Base-by-base conservation (phyloP, 2,113 vertebrate genomes). In the Australoheros scitulus region DNA sequence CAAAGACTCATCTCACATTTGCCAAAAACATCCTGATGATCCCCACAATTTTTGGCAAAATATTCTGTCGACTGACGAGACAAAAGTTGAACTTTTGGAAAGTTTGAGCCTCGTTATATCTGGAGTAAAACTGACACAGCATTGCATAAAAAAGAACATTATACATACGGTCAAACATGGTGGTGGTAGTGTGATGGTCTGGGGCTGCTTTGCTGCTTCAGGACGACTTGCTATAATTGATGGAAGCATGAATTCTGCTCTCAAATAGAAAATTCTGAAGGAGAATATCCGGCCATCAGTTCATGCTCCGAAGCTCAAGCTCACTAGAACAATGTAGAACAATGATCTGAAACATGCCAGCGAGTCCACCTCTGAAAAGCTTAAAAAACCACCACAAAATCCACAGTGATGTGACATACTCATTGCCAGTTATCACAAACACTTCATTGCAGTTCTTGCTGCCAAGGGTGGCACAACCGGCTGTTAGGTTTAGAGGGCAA, bases 81-180 rank as follows among this genome's bases (percentile, higher is more conserved):
- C 34, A 68, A 68, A 68, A 14, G 38, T 68, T 68, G 22, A 68
- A 9, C 38, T 22, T 68, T 68, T 47, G 34, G 6, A 34, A 34
- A 6, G 7, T 34, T 34, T 34, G 34, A 34, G 0, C 1, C 22
- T 14, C 0, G 2, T 68, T 47, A 47, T 38, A 47, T 47, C 22
- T 68, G 38, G 7, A 14, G 3, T 26, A 43, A 68, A 3, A 26
- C 0, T 68, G 43, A 2, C 2, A 1, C 24, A 68, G 38, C 13
- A 43, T 43, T 65, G 24, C 38, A 65, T 38, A 65, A 8, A 47
- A 47, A 26, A 47, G 34, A 43, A 43, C 14, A 43, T 43, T 14
- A 10, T 38, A 65, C 22, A 38, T 24, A 26, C n/a, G 43, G 38
- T 65, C 38, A 65, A 65, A 22, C 41, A 68, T 26, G 5, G 41